Evolutionary conservation across 2,797 vertebrate species (phyloP).

Genomic region (Paramormyrops hopkinsi): DNA sequence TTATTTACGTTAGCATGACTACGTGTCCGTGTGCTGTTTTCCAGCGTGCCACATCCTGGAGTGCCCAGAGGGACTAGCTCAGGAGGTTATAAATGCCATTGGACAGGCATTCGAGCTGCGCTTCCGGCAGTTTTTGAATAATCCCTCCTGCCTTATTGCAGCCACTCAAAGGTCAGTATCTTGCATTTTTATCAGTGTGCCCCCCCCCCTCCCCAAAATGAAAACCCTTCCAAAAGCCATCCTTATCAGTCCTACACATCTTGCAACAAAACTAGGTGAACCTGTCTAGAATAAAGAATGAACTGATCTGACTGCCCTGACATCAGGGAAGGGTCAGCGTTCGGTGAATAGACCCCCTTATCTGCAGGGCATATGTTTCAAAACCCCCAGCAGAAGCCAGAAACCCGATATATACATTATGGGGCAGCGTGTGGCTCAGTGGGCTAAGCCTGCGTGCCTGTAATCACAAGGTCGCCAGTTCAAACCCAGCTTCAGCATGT

Average conservation of each 20-base stretch:
- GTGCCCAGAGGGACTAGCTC: slow-evolving; percentile 70
- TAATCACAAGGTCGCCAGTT: too few species aligned
- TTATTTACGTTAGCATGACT: background rate
- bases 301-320: background rate
- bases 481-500: too few species aligned
- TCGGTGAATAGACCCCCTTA: background rate
- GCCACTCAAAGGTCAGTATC: slow-evolving; percentile 67
- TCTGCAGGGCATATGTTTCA: background rate
- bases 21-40: slow-evolving; percentile 17
- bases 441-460: too few species aligned
- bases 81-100: slow-evolving; percentile 81
- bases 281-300: background rate
- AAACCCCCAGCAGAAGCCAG: background rate
- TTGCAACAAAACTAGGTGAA: background rate
- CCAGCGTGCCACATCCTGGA: slow-evolving; percentile 88
- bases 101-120: slow-evolving; percentile 85
- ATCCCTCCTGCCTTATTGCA: slow-evolving; percentile 58
- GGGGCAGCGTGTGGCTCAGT: too few species aligned
- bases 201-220: background rate
- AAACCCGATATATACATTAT: background rate
- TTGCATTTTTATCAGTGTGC: background rate
- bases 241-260: background rate
- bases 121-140: slow-evolving; percentile 82
- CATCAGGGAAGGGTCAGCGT: background rate
- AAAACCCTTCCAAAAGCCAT: background rate